Percentiles rank a stretch among this genome's conserved stretches.
Evolutionary conservation across 35 echinoderm and acorn worm genomes (phyloP).

Genomic region (Ophioderma brevispina): DNA sequence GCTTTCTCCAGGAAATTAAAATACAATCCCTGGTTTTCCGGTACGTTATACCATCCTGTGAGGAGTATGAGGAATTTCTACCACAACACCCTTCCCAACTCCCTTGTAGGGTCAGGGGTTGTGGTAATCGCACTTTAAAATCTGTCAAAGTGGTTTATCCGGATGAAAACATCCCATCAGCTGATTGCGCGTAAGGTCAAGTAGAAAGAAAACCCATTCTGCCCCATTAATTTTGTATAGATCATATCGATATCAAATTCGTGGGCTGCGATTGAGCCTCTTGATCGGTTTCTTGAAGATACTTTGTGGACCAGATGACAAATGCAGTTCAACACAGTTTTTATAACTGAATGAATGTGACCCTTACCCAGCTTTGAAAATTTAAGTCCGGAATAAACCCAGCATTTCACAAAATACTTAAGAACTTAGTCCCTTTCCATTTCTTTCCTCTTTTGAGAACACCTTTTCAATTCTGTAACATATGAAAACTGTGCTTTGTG

Average conservation of each 20-base stretch:
- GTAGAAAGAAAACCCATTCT: slow-evolving; percentile 38
- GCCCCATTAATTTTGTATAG: not conserved
- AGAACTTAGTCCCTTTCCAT: slow-evolving; percentile 27
- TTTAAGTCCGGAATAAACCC: slow-evolving; percentile 35
- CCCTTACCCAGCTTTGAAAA: slow-evolving; percentile 65
- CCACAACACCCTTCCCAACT: too few species aligned
- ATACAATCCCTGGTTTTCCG: not conserved
- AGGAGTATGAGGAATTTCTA: too few species aligned
- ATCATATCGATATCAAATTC: not conserved
- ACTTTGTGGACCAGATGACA: not conserved
- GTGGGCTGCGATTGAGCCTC: too few species aligned
- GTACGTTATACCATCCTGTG: slow-evolving; percentile 35
- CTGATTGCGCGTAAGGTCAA: slow-evolving; percentile 40
- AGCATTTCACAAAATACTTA: slow-evolving; percentile 36
- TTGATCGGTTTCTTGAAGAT: not conserved
- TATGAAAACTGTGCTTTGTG: too few species aligned
- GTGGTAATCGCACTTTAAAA: slow-evolving; percentile 16
- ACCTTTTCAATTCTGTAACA: too few species aligned
- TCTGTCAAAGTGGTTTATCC: slow-evolving; percentile 53
- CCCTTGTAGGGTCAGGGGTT: slow-evolving; percentile 4
- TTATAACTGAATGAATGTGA: slow-evolving; percentile 15
- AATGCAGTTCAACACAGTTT: not conserved
- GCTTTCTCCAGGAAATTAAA: not conserved
- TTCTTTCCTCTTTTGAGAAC: not conserved
- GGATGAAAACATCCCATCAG: slow-evolving; percentile 31